Conservation (phyloP, 2,888 invertebrate genomes). For the Notodonta ziczac region DNA sequence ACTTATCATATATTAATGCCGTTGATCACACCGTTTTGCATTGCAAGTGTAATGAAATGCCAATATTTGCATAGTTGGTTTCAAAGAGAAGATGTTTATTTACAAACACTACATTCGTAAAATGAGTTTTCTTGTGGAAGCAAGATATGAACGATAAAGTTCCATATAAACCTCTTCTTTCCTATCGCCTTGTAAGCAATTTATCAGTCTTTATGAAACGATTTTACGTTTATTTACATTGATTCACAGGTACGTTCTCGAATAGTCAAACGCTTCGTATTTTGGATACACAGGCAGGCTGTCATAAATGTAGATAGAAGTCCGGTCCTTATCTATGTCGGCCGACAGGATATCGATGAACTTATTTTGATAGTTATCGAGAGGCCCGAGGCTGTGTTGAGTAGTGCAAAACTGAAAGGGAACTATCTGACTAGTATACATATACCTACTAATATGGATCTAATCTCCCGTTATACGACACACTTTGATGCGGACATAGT, state of each 20-base stretch:
- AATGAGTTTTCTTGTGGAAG: no score
- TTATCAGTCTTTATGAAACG: no score
- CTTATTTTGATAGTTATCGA: slow-evolving; percentile 22
- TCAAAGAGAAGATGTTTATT: neutral
- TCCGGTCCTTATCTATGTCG: neutral
- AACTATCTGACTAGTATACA: slow-evolving; percentile 28
- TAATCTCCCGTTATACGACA: slow-evolving; percentile 17
- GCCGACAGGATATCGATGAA: slow-evolving; percentile 15
- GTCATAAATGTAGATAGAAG: no score
- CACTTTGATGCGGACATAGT: slow-evolving; percentile 29
- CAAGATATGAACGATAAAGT: no score
- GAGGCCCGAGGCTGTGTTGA: slow-evolving; percentile 45
- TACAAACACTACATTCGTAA: no score
- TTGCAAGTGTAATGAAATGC: slow-evolving; percentile 7
- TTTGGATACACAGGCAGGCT: no score
- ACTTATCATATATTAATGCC: slow-evolving; percentile 13
- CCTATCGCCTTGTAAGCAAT: no score
- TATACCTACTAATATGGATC: slow-evolving; percentile 22
- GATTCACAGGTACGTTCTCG: no score
- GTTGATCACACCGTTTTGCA: slow-evolving; percentile 7
- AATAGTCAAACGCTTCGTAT: no score
- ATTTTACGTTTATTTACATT: no score
- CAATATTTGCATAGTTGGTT: neutral
- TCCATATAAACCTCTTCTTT: no score
- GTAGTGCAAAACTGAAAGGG: slow-evolving; percentile 41